Base-by-base conservation (phyloP, 2,113 vertebrate genomes). In the Microtus oregoni region DNA sequence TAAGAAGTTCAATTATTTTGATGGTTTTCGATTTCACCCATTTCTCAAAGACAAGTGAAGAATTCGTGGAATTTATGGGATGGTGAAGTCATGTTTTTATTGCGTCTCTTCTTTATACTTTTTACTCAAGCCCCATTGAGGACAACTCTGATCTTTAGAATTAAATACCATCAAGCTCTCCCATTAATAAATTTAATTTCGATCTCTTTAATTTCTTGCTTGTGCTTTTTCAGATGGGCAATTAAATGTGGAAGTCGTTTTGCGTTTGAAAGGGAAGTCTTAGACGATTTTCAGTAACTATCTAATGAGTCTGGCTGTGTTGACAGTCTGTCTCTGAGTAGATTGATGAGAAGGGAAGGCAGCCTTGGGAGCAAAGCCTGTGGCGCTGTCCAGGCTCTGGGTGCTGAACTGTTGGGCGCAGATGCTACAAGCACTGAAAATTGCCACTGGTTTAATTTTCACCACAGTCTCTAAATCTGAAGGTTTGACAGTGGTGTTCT, bases 181-280 rank as follows among this genome's bases (percentile, higher is more conserved):
- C 96, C 97, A 97, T 96, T 97, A 97, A 96, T 97, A 97, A 96
- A 95, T 97, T 97, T 96, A 96, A 97, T 97, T 97, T 97, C 89
- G 79, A 70, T 97, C 67, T 94, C 67, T 92, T 95, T 95, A 95
- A 94, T 97, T 92, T 96, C 95, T 95, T 97, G 73, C 81, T 41
- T 97, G 92, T 96, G 96, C 87, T 96, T 94, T 95, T 93, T 90
- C 92, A 96, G 81, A 76, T 87, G 90, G 90, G 89, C 97, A 87
- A 97, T 97, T 97, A 96, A 96, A 92, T 90, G 78, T 96, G 87
- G 94, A 96, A 97, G 91, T 90, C 86, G 61, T 97, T 98, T 97
- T 96, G 70, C 93, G 90, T 95, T 86, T 93, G 95, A 96, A 94
- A 97, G 95, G 92, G 93, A 97, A 96, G 72, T 95, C 94, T 96